These are phyloP conservation scores for Pocillopora meandrina DNA, from an alignment of 92 coral and sea anemone genomes.

Conservation along the genomic window DNA sequence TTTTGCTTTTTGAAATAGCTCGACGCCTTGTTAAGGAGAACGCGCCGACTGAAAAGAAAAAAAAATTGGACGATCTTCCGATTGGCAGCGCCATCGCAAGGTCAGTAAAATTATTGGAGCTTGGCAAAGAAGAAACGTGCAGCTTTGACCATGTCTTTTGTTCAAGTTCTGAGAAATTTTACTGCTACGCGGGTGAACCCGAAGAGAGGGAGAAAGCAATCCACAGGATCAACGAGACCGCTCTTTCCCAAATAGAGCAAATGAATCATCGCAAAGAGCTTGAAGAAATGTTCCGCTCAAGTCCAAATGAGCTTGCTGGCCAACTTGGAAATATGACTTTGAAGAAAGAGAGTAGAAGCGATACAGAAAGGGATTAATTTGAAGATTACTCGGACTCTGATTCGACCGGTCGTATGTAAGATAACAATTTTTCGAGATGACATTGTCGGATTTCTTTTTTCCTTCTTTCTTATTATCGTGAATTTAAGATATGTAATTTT, in stretches of 20 bases:
- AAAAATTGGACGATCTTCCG: slow-evolving; percentile 23
- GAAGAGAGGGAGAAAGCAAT: background rate
- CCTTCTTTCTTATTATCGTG: no score
- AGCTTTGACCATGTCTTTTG: slow-evolving; percentile 8
- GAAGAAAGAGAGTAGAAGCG: no score
- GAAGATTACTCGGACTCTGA: no score
- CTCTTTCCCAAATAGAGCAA: background rate
- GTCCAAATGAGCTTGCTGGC: background rate
- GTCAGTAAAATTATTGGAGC: background rate
- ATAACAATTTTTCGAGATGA: no score
- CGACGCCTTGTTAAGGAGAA: background rate
- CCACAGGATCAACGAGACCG: background rate
- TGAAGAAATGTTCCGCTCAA: slow-evolving; percentile 4
- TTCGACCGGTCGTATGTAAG: no score
- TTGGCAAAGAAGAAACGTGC: background rate
- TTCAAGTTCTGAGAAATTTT: background rate
- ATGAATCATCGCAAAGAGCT: background rate
- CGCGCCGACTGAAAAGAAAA: background rate
- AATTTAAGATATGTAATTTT: no score
- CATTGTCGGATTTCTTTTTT: no score
- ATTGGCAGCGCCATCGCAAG: slow-evolving; percentile 38
- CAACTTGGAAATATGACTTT: no score
- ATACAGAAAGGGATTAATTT: no score
- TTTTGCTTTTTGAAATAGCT: slow-evolving; percentile 41
- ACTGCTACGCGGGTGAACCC: slow-evolving; percentile 24